Base-by-base conservation (phyloP, 1,140 invertebrate genomes). In the Bombus terrestris region DNA sequence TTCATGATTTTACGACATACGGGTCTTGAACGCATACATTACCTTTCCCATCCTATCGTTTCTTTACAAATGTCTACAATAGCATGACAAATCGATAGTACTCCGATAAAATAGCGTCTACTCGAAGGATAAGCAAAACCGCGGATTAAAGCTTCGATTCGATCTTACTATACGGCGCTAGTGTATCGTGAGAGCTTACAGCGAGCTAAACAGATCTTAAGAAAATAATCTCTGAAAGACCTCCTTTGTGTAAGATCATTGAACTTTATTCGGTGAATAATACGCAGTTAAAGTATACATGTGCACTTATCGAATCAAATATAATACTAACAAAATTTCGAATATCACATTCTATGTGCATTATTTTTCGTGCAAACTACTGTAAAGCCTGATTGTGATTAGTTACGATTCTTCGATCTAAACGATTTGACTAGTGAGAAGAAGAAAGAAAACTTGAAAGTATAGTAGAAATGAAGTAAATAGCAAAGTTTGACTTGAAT, bases 211-310 rank as follows among this genome's bases (percentile, higher is more conserved):
- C 47, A 53, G 47, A 22, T 62, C 64, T 53, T 10, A 32, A 35
- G 43, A 87, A 41, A 41, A n/a, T n/a, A 13, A 32, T 32, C n/a
- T 43, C 15, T n/a, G 43, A 59, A 74, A 85, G 68, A 59, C 57
- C 62, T n/a, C 57, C 59, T 79, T 74, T 74, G 69, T 79, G 32
- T 57, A 37, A 74, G 86, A 73, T 13, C 86, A 37, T 79, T 79
- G 86, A 87, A 87, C 82, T 59, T 69, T 9, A 3, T 75, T 41
- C 28, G n/a, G 37, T 2, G 35, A 28, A 32, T 6, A 15, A 12
- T 32, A 22, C 8, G 22, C 25, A 43, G 32, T 28, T 37, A 15
- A 32, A 32, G 10, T 35, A 12, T 37, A 12, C 39, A 22, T 35
- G 6, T 32, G 13, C 12, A 71, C n/a, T 57, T 85, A 37, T 22